Conservation (phyloP, 2,797 vertebrate genomes). For the Coccyzus lansbergi region DNA sequence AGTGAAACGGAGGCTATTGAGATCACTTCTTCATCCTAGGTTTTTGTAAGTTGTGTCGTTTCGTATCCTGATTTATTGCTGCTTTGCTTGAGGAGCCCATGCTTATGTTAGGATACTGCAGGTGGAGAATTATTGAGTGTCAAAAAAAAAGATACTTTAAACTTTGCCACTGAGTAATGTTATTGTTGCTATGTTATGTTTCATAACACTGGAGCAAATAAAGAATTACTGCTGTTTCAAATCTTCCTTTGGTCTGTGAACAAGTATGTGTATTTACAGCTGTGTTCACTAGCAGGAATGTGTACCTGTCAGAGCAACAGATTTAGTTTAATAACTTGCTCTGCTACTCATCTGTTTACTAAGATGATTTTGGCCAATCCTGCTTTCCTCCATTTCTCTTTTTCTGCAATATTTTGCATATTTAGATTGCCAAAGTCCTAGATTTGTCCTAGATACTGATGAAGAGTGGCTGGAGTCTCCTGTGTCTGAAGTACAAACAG, state of each 20-base stretch:
- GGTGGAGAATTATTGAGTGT: constrained; percentile 55
- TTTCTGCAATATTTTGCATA: neutral
- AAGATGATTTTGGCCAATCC: neutral
- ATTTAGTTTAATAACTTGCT: neutral
- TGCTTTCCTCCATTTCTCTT: neutral
- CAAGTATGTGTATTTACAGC: neutral
- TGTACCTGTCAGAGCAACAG: neutral
- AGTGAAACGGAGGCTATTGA: constrained; percentile 10
- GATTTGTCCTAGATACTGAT: neutral
- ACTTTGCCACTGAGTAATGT: constrained; percentile 45
- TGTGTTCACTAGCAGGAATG: neutral
- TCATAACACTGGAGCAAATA: neutral
- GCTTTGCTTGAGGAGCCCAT: constrained; percentile 36
- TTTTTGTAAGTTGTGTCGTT: constrained; percentile 26
- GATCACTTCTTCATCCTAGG: constrained; percentile 32
- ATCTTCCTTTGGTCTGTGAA: neutral
- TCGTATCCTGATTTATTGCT: constrained; percentile 41
- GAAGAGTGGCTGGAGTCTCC: neutral
- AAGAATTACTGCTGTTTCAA: constrained; percentile 1
- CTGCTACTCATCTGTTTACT: neutral
- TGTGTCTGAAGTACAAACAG: neutral
- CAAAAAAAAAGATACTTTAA: constrained; percentile 52
- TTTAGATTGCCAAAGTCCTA: neutral
- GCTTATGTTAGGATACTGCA: constrained; percentile 35
- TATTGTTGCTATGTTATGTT: constrained; percentile 43